These are phyloP conservation scores for Euplexia lucipara DNA, from an alignment of 2,888 invertebrate genomes.

Conservation along the genomic window DNA sequence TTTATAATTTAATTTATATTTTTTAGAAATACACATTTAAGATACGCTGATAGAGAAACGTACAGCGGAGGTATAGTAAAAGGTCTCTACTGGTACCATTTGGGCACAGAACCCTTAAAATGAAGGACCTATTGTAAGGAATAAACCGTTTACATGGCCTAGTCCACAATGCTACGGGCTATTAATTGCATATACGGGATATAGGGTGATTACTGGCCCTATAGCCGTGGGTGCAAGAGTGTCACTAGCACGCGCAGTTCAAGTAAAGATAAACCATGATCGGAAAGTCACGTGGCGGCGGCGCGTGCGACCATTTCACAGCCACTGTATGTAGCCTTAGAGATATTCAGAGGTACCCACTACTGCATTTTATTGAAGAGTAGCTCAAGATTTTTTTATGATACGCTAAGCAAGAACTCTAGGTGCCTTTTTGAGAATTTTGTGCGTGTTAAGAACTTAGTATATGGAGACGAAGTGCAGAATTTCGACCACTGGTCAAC, in stretches of 20 bases:
- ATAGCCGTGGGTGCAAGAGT: constrained; percentile 56
- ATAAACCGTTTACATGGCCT: constrained; percentile 21
- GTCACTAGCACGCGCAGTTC: constrained; percentile 76
- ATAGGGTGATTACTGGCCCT: constrained; percentile 76
- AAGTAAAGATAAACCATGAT: constrained; percentile 79
- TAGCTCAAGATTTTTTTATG: too few relatives aligned
- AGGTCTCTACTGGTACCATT: too few relatives aligned
- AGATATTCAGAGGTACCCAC: constrained; percentile 33
- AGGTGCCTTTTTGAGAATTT: too few relatives aligned
- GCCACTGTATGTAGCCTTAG: constrained; percentile 37
- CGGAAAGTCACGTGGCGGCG: constrained; percentile 78
- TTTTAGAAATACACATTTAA: too few relatives aligned
- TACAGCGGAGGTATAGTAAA: too few relatives aligned
- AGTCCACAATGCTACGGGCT: constrained; percentile 43
- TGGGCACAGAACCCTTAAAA: too few relatives aligned
- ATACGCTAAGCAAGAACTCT: too few relatives aligned
- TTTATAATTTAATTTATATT: too few relatives aligned
- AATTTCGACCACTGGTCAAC: too few relatives aligned
- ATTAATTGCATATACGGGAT: constrained; percentile 74
- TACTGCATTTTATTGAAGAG: neutral
- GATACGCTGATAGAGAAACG: too few relatives aligned
- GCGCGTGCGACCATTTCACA: constrained; percentile 80
- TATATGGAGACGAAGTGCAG: too few relatives aligned
- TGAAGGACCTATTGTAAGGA: neutral
- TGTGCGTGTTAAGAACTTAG: too few relatives aligned